These are phyloP conservation scores for Elegia similella DNA, from an alignment of 2,888 invertebrate species.

Conservation along the genomic window DNA sequence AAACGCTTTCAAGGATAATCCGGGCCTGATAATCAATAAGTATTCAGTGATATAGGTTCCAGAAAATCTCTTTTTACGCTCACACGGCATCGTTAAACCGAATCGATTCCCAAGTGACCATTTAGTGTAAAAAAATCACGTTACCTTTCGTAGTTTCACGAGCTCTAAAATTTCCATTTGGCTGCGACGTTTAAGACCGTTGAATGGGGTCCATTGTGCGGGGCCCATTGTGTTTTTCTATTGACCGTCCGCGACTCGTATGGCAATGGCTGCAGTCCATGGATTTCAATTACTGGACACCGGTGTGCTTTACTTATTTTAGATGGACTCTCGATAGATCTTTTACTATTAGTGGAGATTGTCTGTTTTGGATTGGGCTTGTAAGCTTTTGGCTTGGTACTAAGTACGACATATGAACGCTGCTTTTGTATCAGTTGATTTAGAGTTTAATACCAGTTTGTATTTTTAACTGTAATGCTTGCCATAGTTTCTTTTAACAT, in stretches of 20 bases:
- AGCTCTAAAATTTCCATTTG: conserved; percentile 73
- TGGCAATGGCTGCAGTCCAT: conserved; percentile 50
- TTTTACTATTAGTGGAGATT: conserved; percentile 15
- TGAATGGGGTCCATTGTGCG: conserved; percentile 65
- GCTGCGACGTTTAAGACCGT: conserved; percentile 71
- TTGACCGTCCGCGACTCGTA: conserved; percentile 64
- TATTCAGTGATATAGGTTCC: conserved; percentile 1
- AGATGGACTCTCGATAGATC: conserved; percentile 31
- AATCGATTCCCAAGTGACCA: conserved; percentile 21
- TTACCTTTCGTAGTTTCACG: conserved; percentile 53
- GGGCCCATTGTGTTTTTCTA: conserved; percentile 72
- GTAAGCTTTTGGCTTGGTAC: neutral
- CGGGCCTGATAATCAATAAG: neutral
- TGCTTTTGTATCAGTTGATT: too few species aligned
- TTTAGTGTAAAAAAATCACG: conserved; percentile 42
- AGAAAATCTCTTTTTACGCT: neutral
- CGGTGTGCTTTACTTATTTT: conserved; percentile 51
- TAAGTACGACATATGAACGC: too few species aligned
- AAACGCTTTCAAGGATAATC: too few species aligned
- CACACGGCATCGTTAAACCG: conserved; percentile 17
- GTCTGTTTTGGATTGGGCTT: neutral
- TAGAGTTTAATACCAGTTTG: too few species aligned
- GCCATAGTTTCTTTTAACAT: too few species aligned
- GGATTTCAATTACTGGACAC: conserved; percentile 64
- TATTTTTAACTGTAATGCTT: too few species aligned